phyloP scores from a whole-genome alignment of 2,888 invertebrate genomes.

The Ennomos erosarius region DNA sequence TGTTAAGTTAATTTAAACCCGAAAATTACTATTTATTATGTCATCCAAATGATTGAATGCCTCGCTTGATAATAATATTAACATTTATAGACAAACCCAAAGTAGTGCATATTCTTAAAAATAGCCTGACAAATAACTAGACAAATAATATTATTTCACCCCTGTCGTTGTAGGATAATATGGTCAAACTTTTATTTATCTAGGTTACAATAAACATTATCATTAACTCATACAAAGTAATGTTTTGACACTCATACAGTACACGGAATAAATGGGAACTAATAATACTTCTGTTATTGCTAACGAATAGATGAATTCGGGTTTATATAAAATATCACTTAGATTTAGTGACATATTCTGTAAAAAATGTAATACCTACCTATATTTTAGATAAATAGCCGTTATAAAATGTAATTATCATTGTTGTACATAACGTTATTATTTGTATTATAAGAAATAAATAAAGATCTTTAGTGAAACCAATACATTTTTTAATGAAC shows the following conservation, averaged over 20 bases:
- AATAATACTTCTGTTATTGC: constrained; percentile 4
- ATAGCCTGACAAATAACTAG: too few species aligned
- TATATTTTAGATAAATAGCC: constrained; percentile 52
- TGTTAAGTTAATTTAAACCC: too few species aligned
- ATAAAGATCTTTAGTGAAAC: constrained; percentile 82
- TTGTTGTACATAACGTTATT: constrained; percentile 81
- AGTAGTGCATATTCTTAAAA: too few species aligned
- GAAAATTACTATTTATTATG: too few species aligned
- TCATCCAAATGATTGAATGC: too few species aligned
- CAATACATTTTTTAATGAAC: constrained; percentile 6
- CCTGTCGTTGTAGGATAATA: too few species aligned
- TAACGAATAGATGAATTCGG: constrained; percentile 14
- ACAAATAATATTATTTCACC: too few species aligned
- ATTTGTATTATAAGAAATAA: constrained; percentile 80
- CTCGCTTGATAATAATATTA: too few species aligned
- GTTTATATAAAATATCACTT: constrained; percentile 17
- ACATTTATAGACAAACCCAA: too few species aligned
- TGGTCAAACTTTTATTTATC: too few species aligned
- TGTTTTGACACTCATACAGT: constrained; percentile 1
- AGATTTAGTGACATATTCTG: constrained; percentile 24
- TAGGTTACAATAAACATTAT: background rate
- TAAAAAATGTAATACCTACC: constrained; percentile 46
- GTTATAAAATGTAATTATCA: constrained; percentile 62
- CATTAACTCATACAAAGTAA: background rate
- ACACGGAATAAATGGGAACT: constrained; percentile 16